phyloP scores from a whole-genome alignment of 2,797 vertebrate species.

The Nasua narica region DNA sequence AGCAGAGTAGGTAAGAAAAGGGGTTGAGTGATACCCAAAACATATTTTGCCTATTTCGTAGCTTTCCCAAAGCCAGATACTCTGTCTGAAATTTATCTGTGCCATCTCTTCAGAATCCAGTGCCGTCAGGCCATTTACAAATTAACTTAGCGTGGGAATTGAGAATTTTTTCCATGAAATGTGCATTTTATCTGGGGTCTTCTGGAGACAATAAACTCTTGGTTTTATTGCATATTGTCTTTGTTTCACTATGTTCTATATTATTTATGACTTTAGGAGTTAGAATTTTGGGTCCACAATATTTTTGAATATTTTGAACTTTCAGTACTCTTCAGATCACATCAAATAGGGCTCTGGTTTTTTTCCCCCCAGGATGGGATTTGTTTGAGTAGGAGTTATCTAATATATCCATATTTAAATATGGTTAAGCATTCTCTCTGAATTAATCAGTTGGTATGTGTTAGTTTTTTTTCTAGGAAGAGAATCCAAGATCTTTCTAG shows the following conservation, averaged over 20 bases:
- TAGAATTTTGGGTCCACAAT: neutral
- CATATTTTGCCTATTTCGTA: neutral
- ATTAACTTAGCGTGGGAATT: neutral
- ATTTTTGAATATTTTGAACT: neutral
- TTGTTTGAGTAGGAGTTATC: neutral
- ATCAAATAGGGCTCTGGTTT: neutral
- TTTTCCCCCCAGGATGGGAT: neutral
- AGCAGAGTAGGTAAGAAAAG: neutral
- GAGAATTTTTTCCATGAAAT: neutral
- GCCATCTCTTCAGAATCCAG: neutral
- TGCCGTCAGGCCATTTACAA: neutral
- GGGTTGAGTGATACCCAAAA: neutral
- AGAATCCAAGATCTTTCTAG: slow-evolving; percentile 61
- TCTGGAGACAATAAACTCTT: neutral
- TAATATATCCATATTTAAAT: neutral
- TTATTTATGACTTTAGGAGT: neutral
- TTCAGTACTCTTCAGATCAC: neutral
- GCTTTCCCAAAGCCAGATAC: neutral
- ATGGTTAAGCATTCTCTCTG: neutral
- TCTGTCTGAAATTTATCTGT: neutral
- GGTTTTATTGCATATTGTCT: neutral
- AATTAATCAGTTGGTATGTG: slow-evolving; percentile 62
- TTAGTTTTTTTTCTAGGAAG: slow-evolving; percentile 70
- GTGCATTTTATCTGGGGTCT: neutral
- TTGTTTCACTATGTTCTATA: neutral